These are phyloP conservation scores for Onychomys torridus DNA, from an alignment of 2,797 vertebrate genomes.

Conservation along the genomic window DNA sequence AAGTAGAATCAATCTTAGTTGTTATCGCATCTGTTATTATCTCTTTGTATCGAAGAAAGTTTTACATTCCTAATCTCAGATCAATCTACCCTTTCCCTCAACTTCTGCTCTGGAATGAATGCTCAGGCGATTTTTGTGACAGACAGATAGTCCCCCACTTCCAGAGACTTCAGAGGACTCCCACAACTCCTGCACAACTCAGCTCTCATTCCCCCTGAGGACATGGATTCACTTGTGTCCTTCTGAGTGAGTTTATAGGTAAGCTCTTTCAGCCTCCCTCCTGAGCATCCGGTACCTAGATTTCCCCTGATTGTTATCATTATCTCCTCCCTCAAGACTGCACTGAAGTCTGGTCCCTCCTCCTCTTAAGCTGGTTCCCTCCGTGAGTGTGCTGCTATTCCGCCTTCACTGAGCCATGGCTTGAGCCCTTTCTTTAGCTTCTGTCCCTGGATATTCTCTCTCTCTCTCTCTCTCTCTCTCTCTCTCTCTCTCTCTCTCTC, in stretches of 20 bases:
- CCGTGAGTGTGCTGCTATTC: background rate
- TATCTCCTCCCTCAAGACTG: background rate
- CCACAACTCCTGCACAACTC: background rate
- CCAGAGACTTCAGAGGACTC: background rate
- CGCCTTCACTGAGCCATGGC: background rate
- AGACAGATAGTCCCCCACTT: background rate
- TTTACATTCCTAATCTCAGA: slow-evolving; percentile 10
- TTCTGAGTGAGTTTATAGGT: background rate
- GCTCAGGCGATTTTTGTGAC: background rate
- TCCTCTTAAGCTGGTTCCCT: background rate
- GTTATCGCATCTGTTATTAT: background rate
- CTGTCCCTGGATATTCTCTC: background rate
- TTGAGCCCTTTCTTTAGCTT: background rate
- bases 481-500: background rate
- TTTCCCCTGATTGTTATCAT: background rate
- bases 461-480: background rate
- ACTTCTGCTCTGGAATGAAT: background rate
- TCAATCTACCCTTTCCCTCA: background rate
- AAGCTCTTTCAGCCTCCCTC: background rate
- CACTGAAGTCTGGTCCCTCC: background rate
- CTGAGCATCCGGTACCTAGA: background rate
- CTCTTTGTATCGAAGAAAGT: background rate
- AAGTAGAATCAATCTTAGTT: background rate
- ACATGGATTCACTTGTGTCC: background rate
- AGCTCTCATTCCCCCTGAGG: background rate